Conservation (phyloP, 2,113 vertebrate species). For the Tapirus terrestris region DNA sequence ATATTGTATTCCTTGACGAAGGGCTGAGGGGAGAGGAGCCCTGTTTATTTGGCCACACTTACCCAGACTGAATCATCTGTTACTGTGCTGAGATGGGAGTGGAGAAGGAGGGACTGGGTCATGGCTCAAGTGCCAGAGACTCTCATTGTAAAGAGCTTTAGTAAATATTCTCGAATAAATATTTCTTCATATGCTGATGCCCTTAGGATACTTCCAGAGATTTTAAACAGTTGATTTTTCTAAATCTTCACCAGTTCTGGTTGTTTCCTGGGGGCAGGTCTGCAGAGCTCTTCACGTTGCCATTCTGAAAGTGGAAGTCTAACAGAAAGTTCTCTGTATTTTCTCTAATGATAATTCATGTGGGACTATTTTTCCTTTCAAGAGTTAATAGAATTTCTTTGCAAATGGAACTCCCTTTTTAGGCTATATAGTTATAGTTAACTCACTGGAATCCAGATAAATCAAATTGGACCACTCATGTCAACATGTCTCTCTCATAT, state of each 20-base stretch:
- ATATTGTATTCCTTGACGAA: not conserved
- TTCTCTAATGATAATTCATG: not conserved
- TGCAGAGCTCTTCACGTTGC: not conserved
- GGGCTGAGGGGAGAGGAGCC: not conserved
- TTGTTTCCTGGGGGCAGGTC: fast-evolving
- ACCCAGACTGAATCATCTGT: not conserved
- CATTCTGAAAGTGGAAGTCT: not conserved
- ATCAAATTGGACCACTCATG: not conserved
- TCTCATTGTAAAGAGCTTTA: not conserved
- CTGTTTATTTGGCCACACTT: not conserved
- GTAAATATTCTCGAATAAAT: not conserved
- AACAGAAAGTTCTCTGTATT: not conserved
- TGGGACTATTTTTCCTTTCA: not conserved
- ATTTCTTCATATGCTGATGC: not conserved
- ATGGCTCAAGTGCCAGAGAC: not conserved
- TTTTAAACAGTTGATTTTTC: not conserved
- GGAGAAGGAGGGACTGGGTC: not conserved
- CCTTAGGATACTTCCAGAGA: not conserved
- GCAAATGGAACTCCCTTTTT: not conserved
- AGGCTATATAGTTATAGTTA: not conserved
- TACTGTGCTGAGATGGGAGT: not conserved
- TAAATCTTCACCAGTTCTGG: not conserved
- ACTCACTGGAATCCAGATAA: not conserved
- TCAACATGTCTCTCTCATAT: not conserved
- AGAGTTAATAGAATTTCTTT: not conserved